phyloP scores from a whole-genome alignment of 2,888 invertebrate genomes.

The Torymus aiolomorphi region DNA sequence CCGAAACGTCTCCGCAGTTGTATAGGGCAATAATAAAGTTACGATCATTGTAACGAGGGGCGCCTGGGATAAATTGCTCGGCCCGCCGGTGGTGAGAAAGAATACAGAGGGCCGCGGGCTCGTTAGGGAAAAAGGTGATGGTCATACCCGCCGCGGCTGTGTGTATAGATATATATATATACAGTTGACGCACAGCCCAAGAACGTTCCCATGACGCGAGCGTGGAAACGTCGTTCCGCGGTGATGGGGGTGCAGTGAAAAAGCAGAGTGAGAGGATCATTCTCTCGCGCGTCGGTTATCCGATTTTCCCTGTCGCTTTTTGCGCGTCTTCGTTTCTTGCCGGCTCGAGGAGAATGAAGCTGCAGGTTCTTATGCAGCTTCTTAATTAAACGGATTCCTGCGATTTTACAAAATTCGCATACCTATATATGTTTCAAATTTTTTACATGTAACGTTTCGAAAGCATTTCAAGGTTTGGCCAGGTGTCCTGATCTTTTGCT shows the following conservation, averaged over 20 bases:
- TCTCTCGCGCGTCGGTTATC: constrained; percentile 4
- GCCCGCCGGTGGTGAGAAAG: not conserved
- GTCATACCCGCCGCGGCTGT: constrained; percentile 14
- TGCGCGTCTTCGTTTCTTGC: not conserved
- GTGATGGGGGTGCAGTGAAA: not conserved
- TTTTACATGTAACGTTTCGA: too few species aligned
- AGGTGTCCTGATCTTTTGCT: too few species aligned
- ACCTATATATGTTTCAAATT: too few species aligned
- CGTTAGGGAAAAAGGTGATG: constrained; percentile 19
- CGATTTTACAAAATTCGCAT: too few species aligned
- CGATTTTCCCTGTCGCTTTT: constrained; percentile 23
- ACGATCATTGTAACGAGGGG: constrained; percentile 47
- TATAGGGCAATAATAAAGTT: constrained; percentile 44
- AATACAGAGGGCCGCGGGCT: not conserved
- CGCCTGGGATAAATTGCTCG: constrained; percentile 30
- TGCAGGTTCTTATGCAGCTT: too few species aligned
- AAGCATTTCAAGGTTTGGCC: too few species aligned
- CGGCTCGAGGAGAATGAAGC: too few species aligned
- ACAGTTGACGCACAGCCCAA: not conserved
- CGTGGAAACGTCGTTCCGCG: not conserved
- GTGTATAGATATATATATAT: not conserved
- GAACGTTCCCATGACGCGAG: constrained; percentile 23
- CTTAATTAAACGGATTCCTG: too few species aligned
- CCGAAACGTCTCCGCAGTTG: constrained; percentile 11
- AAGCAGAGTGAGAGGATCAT: not conserved